Percentiles rank a stretch among this genome's conserved stretches.
Evolutionary conservation across 2,113 vertebrate genomes (phyloP).

Genomic region (Hippopotamus amphibius): DNA sequence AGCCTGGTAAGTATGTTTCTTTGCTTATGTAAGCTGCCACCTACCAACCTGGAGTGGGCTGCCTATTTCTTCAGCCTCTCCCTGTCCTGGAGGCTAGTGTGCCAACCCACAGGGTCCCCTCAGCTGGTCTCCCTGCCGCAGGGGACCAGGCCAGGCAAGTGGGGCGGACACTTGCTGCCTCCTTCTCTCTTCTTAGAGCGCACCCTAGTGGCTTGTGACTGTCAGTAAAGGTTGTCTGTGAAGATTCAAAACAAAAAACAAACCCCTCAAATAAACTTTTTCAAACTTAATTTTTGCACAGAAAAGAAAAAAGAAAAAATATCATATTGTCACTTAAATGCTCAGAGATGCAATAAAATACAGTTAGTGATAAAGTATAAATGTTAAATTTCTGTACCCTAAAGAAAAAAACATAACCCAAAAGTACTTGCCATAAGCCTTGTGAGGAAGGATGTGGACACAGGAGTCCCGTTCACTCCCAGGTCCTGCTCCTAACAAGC

Average conservation of each 20-base stretch:
- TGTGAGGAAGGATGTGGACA: neutral
- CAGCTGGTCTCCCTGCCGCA: neutral
- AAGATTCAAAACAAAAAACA: neutral
- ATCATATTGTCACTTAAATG: neutral
- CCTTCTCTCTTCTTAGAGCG: neutral
- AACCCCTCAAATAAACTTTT: neutral
- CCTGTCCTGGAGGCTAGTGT: neutral
- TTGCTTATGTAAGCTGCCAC: neutral
- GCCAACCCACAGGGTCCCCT: neutral
- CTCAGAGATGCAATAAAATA: neutral
- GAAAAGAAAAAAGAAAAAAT: neutral
- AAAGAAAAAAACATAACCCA: neutral
- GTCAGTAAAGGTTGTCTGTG: neutral
- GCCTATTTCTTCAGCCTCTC: too few relatives aligned
- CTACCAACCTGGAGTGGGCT: neutral
- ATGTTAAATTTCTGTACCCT: neutral
- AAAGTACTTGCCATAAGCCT: neutral
- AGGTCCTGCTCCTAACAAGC: neutral
- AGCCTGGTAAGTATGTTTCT: neutral
- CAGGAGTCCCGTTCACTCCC: rapidly evolving
- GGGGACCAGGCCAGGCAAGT: neutral
- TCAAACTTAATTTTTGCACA: neutral
- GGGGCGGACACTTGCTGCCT: rapidly evolving
- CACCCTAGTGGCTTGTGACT: neutral
- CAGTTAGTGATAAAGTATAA: neutral